Percentiles rank a stretch among this genome's conserved stretches.
Conservation (phyloP, 2,797 vertebrate species). For the Darevskia mixta region DNA sequence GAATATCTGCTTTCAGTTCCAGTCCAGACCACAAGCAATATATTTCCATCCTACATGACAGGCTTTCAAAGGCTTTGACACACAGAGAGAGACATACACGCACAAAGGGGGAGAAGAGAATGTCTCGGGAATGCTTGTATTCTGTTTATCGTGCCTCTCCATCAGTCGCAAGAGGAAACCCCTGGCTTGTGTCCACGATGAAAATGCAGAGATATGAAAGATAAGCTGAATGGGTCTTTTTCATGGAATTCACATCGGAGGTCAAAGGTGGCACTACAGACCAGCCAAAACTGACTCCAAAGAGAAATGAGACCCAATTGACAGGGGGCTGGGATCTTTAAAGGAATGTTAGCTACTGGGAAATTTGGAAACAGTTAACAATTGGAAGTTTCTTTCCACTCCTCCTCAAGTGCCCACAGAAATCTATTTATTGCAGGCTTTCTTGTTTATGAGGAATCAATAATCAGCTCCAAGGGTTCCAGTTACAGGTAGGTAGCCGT, state of each 20-base stretch:
- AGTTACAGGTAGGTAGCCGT: no score
- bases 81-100: not conserved
- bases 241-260: constrained; percentile 26
- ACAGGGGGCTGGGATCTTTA: constrained; percentile 9
- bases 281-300: constrained; percentile 23
- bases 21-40: constrained; percentile 2
- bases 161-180: constrained; percentile 24
- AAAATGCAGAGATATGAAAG: constrained; percentile 29
- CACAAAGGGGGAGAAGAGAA: not conserved
- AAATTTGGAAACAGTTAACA: constrained; percentile 22
- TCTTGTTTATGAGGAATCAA: constrained; percentile 11
- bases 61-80: not conserved
- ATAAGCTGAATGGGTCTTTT: constrained; percentile 29
- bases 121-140: not conserved
- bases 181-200: constrained; percentile 14
- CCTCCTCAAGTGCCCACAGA: not conserved
- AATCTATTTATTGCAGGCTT: constrained; percentile 4
- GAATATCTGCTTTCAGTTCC: not conserved
- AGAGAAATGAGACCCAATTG: constrained; percentile 41
- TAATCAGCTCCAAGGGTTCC: not conserved
- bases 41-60: not conserved
- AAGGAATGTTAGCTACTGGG: constrained; percentile 31
- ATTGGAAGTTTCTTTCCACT: constrained; percentile 10
- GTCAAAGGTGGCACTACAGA: constrained; percentile 28
- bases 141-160: not conserved